A percentile compares a stretch with the other conserved stretches of the same genome.
phyloP scores from a whole-genome alignment of 2,888 invertebrate species.

The Hipparchia sbordonii region DNA sequence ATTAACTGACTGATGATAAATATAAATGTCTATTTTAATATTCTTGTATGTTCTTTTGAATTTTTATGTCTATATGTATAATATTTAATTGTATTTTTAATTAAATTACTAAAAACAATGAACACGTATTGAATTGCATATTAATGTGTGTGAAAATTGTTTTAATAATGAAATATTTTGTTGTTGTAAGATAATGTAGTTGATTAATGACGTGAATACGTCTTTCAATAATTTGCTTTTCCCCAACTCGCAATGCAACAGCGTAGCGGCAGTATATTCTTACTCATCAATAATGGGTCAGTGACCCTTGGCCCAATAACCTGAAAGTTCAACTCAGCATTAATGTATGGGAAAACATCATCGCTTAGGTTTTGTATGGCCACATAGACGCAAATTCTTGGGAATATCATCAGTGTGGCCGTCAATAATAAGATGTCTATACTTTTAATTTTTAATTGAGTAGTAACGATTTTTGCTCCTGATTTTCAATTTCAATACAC shows the following conservation, averaged over 20 bases:
- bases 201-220: neutral
- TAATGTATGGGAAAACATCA: too few species aligned
- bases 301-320: too few species aligned
- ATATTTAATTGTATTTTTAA: neutral
- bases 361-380: too few species aligned
- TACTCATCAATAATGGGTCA: neutral
- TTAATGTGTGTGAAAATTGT: neutral
- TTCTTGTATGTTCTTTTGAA: neutral
- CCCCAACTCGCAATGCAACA: neutral
- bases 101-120: neutral
- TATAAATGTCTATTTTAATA: neutral
- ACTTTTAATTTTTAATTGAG: too few species aligned
- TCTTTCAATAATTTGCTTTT: neutral
- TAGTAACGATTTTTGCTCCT: too few species aligned
- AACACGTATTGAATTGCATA: neutral
- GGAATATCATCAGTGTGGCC: too few species aligned
- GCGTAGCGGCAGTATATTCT: neutral
- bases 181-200: neutral
- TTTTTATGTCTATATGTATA: neutral
- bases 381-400: too few species aligned
- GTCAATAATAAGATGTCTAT: too few species aligned
- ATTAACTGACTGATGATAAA: constrained; percentile 14
- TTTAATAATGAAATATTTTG: neutral
- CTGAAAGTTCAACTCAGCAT: too few species aligned
- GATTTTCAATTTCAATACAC: too few species aligned